Base-by-base conservation (phyloP, 2,797 vertebrate species). In the Anguilla marmorata region DNA sequence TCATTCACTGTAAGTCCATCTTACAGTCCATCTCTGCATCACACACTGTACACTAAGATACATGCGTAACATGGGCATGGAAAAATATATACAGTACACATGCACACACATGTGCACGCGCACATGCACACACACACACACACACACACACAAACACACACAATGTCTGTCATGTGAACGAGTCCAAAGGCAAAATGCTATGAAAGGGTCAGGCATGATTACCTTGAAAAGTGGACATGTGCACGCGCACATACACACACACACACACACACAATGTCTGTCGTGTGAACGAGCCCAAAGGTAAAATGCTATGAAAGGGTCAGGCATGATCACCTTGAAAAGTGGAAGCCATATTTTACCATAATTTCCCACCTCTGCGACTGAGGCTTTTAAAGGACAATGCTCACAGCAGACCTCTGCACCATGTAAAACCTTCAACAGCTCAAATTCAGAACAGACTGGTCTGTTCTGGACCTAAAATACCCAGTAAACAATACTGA, bases 291-390 rank as follows among this genome's bases (percentile, higher is more conserved):
- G 24, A 50, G 3, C 27, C 60, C 48, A 14, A 16, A 52, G 12
- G 21, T 84, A 56, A 84, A 84, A 84, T 9, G 6, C 1, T 54
- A 84, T 56, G n/a, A 84, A 84, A 54, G 83, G 21, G 83, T 24
- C 45, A 3, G 52, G 19, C 52, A n/a, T 12, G 83, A 19, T 84
- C 45, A 16, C 48, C 83, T 56, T 84, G 83, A 84, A 8, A 84
- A 41, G 45, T 27, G 0, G 3, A 4, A 11, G 52, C 52, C 45
- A 84, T 84, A 21, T 84, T 56, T 84, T 84, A 84, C 0, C 45
- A 84, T 9, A 9, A 54, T 27, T 48, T 50, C 83, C 48, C 11
- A 8, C 21, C 83, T 54, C 52, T 84, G 1, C 30, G 52, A 84
- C n/a, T 54, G 45, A 50, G 37, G 45, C 80, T 84, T 84, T 84